Conservation (phyloP, 2,888 invertebrate genomes). For the Zele albiditarsus region DNA sequence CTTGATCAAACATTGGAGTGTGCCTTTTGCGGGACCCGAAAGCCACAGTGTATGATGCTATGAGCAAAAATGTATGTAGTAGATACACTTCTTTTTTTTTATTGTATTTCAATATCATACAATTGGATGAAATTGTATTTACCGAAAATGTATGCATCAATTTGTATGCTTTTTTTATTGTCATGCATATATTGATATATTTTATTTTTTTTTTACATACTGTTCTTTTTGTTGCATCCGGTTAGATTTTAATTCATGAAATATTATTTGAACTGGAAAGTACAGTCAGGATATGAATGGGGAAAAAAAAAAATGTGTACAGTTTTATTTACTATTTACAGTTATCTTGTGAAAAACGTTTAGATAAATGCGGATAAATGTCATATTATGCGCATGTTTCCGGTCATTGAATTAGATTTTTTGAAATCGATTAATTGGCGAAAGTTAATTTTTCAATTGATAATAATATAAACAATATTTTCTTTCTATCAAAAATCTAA, state of each 20-base stretch:
- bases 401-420: no score
- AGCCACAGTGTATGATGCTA: slow-evolving; percentile 3
- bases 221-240: background rate
- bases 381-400: no score
- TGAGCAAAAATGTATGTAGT: background rate
- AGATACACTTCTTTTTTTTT: background rate
- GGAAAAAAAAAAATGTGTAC: no score
- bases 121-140: slow-evolving; percentile 22
- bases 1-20: slow-evolving; percentile 38
- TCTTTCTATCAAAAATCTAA: no score
- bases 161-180: background rate
- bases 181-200: background rate
- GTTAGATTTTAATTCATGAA: background rate
- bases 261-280: no score
- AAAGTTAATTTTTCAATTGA: no score
- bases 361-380: no score
- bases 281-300: no score
- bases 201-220: background rate
- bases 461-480: no score
- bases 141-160: slow-evolving; percentile 6
- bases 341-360: no score
- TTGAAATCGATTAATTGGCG: no score
- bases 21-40: slow-evolving; percentile 28
- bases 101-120: slow-evolving; percentile 1
- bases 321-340: no score